Percentiles rank a stretch among this genome's conserved stretches.
Evolutionary conservation across 2,797 vertebrate species (phyloP).

Genomic region (Halcyon leucocephala): DNA sequence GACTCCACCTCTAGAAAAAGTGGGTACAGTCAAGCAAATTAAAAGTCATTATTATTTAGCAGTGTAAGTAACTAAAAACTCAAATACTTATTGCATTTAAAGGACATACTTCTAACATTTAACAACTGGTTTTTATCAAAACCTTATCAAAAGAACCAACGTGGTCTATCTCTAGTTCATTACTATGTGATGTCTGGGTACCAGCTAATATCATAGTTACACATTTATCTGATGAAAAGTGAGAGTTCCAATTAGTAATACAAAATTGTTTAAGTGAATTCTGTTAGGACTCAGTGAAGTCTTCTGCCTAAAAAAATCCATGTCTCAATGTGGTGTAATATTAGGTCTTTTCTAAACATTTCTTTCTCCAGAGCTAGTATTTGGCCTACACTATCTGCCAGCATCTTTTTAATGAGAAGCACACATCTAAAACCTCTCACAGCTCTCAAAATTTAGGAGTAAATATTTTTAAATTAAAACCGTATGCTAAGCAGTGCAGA

Average conservation of each 20-base stretch:
- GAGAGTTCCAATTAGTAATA: background rate
- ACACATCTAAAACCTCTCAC: constrained; percentile 70
- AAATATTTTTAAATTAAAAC: constrained; percentile 74
- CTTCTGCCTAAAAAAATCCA: background rate
- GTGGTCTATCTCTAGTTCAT: background rate
- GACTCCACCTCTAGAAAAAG: background rate
- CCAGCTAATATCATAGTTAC: background rate
- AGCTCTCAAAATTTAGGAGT: constrained; percentile 67
- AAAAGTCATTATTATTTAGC: background rate
- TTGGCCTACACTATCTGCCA: constrained; percentile 54
- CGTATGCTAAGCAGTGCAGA: constrained; percentile 66
- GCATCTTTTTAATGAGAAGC: constrained; percentile 69
- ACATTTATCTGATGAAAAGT: background rate
- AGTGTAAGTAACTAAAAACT: background rate
- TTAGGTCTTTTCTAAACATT: constrained; percentile 36
- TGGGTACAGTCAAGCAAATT: background rate
- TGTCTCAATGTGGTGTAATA: background rate
- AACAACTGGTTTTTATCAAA: background rate
- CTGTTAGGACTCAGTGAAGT: background rate
- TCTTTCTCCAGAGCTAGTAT: constrained; percentile 33
- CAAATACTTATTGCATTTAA: background rate
- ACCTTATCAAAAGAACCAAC: background rate
- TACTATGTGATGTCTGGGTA: background rate
- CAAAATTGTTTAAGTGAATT: background rate
- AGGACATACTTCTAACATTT: background rate